phyloP scores from a whole-genome alignment of 2,888 invertebrate genomes.

The Pedicia rivosa region DNA sequence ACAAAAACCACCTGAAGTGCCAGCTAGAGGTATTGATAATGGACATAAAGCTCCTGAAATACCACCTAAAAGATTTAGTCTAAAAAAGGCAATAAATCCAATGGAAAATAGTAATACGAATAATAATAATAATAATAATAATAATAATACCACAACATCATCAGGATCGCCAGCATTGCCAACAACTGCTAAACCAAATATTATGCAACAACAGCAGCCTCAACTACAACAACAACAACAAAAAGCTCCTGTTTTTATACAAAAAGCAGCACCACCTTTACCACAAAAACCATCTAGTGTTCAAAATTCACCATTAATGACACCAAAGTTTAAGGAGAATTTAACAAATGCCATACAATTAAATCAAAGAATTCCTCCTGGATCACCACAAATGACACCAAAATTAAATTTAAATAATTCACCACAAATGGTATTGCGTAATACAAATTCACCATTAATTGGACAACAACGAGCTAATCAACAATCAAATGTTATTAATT shows the following conservation, averaged over 20 bases:
- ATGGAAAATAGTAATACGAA: not conserved
- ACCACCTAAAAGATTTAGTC: conserved; percentile 28
- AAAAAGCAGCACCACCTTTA: conserved; percentile 21
- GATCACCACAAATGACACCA: not conserved
- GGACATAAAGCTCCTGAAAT: conserved; percentile 26
- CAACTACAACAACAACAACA: conserved; percentile 6
- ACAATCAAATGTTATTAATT: not conserved
- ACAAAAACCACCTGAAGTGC: conserved; percentile 28
- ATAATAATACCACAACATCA: no score
- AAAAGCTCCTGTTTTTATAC: not conserved
- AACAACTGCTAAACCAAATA: not conserved
- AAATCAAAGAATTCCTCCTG: not conserved
- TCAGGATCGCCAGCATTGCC: not conserved
- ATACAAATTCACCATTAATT: not conserved
- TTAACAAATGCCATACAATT: not conserved
- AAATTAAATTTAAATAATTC: not conserved
- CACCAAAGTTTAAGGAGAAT: no score
- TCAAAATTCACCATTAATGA: no score
- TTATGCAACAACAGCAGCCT: not conserved
- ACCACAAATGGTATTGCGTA: not conserved
- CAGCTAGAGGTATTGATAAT: conserved; percentile 23
- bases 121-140: no score
- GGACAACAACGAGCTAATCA: no score
- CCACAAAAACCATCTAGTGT: conserved; percentile 21
- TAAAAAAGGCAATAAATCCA: conserved; percentile 18